Conservation (phyloP, 2,888 invertebrate species). For the Oeneis ivallda region DNA sequence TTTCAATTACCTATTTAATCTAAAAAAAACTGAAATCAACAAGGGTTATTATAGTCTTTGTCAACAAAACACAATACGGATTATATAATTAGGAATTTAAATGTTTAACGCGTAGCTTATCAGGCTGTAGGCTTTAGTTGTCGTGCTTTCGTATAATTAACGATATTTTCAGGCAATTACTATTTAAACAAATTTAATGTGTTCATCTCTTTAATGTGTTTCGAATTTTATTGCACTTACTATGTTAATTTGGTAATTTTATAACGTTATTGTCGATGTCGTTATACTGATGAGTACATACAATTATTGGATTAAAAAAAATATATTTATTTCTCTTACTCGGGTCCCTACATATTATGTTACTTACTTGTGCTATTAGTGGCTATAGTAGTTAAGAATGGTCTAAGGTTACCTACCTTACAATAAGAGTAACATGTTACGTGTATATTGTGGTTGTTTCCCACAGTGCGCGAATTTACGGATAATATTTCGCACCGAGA, state of each 20-base stretch:
- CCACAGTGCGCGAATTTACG: too few species aligned
- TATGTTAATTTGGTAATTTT: neutral
- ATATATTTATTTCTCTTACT: neutral
- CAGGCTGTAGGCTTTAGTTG: constrained; percentile 8
- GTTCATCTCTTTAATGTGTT: neutral
- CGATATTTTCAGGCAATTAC: constrained; percentile 5
- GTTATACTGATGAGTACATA: neutral
- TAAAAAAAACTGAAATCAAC: too few species aligned
- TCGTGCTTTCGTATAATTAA: constrained; percentile 18
- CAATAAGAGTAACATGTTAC: too few species aligned
- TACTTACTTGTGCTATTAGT: too few species aligned
- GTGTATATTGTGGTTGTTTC: too few species aligned
- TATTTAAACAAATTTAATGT: constrained; percentile 7
- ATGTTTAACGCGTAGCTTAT: constrained; percentile 18
- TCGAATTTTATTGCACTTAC: neutral
- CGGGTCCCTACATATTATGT: too few species aligned
- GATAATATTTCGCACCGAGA: too few species aligned
- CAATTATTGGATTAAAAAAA: neutral
- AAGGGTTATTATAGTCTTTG: constrained; percentile 27
- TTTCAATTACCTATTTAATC: too few species aligned
- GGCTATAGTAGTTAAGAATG: too few species aligned
- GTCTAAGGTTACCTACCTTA: too few species aligned
- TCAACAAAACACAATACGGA: constrained; percentile 24
- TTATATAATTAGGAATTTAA: constrained; percentile 19
- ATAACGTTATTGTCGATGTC: neutral